Percentiles rank a stretch among this genome's conserved stretches.
These are phyloP conservation scores for Diploptera punctata DNA, from an alignment of 2,888 invertebrate genomes.

Conservation along the genomic window DNA sequence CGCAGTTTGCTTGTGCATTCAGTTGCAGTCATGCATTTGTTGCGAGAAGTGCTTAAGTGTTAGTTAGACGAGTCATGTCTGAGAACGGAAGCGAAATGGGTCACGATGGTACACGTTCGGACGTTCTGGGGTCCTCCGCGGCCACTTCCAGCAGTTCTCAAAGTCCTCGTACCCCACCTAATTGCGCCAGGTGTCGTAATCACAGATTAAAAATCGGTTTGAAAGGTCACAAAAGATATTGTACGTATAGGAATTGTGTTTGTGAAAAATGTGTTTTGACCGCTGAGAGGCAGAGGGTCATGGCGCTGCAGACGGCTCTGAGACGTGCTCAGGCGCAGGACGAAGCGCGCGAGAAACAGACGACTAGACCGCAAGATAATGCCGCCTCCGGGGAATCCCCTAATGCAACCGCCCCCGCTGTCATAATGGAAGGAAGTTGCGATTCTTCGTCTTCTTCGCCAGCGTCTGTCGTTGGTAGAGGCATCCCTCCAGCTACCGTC, in stretches of 20 bases:
- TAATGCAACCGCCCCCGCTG: not conserved
- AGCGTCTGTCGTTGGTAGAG: conserved; percentile 1
- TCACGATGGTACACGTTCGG: not conserved
- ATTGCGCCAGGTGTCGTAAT: conserved; percentile 92
- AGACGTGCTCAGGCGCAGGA: conserved; percentile 86
- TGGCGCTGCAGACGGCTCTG: conserved; percentile 87
- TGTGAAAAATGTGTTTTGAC: conserved; percentile 89
- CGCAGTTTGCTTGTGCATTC: not conserved
- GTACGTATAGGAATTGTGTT: conserved; percentile 81
- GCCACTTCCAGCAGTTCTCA: conserved; percentile 31
- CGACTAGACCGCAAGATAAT: not conserved
- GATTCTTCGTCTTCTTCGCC: conserved; percentile 30
- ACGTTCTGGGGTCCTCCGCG: not conserved
- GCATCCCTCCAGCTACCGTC: no score
- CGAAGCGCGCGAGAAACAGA: conserved; percentile 55
- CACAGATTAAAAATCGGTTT: conserved; percentile 87
- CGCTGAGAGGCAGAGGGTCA: conserved; percentile 85
- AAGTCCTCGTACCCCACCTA: conserved; percentile 78
- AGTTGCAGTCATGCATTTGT: not conserved
- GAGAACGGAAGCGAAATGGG: not conserved
- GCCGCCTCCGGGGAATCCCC: conserved; percentile 1
- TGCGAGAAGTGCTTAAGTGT: not conserved
- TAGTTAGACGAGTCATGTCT: not conserved
- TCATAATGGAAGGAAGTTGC: conserved; percentile 32
- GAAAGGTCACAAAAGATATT: conserved; percentile 93